Base-by-base conservation (phyloP, 2,888 invertebrate genomes). In the Opisthograptis luteolata region DNA sequence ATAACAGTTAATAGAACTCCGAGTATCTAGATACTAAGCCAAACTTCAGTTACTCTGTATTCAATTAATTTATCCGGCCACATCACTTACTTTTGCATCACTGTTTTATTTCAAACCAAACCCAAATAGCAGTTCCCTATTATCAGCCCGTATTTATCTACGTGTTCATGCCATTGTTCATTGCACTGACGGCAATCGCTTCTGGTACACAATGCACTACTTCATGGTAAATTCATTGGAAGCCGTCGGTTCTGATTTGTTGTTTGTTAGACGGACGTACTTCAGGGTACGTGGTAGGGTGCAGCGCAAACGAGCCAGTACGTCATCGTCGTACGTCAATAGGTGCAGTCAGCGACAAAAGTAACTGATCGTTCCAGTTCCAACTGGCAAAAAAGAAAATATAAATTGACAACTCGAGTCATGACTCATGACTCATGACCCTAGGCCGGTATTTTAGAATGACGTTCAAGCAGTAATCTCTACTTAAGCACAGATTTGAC, bases 81-180 rank as follows among this genome's bases (percentile, higher is more conserved):
- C 14, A 10, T 14, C n/a, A 9, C 25, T 15, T 8, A 20, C 3
- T 6, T 5, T 9, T 8, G 3, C 36, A 10, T 25, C 14, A 14
- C 30, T 30, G 14, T 0, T 30, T 30, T 14, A 13, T 15, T 36
- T 6, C 7, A 41, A 30, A 40, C 8, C 14, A 31, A 30, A 40
- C 7, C 13, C 10, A 10, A 46, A 46, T 45, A 10, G 27, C 2
- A 39, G 19, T 35, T 45, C 28, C 28, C 35, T 30, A 35, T 36
- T 41, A 41, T 13, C 44, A 30, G 28, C 24, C 47, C 41, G 47
- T 54, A 58, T 54, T 54, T 50, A 57, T 47, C 47, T 54, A 47
- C 40, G 45, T 34, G 22, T 9, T 22, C 47, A 30, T 35, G 17
- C 41, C 35, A 35, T 35, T 41, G 47, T 41, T 47, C 47, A 41